phyloP scores from a whole-genome alignment of 2,113 vertebrate genomes.

The Triplophysa rosa region DNA sequence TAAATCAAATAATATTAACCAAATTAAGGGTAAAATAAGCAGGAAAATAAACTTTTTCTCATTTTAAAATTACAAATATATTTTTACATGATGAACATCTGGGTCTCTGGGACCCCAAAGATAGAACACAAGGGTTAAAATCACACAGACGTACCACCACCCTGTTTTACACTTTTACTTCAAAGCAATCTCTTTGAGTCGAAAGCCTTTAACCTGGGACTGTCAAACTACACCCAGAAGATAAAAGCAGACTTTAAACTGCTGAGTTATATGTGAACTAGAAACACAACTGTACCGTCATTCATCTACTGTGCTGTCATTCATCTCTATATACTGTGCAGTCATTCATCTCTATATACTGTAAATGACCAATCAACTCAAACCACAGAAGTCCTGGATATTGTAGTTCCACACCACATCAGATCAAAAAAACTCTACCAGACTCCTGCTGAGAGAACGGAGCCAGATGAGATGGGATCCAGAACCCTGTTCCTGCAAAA shows the following conservation, averaged over 20 bases:
- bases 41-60: no score
- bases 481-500: not conserved
- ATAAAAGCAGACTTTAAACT: not conserved
- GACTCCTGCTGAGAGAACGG: not conserved
- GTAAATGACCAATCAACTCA: not conserved
- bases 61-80: no score
- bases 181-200: not conserved
- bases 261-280: not conserved
- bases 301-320: not conserved
- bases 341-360: no score
- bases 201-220: slow-evolving; percentile 19
- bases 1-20: no score
- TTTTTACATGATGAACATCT: no score
- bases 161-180: not conserved
- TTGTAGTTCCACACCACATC: not conserved
- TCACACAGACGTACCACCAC: not conserved
- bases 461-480: slow-evolving; percentile 23
- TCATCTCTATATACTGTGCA: no score
- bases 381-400: slow-evolving; percentile 12
- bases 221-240: slow-evolving; percentile 10
- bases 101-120: no score
- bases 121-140: not conserved
- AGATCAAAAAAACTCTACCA: not conserved
- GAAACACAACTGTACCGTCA: not conserved
- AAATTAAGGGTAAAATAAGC: no score